These are phyloP conservation scores for Adrianichthys oophorus DNA, from an alignment of 2,797 vertebrate genomes.

Conservation along the genomic window DNA sequence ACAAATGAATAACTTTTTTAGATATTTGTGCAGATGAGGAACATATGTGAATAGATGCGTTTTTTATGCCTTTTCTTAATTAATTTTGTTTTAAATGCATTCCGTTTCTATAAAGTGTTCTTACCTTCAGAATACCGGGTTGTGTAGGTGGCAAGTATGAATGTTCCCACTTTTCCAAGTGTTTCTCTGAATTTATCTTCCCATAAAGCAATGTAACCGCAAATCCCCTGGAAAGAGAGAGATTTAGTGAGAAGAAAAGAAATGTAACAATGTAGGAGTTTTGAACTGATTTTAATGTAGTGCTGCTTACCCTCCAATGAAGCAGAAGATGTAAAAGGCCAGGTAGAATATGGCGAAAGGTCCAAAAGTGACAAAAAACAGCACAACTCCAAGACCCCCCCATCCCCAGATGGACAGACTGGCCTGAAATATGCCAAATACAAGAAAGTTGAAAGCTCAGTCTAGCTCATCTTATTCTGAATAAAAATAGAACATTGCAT, in stretches of 20 bases:
- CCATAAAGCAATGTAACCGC: slow-evolving; percentile 95
- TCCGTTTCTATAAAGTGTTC: neutral
- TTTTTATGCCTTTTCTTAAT: too few species aligned
- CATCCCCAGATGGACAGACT: slow-evolving; percentile 99
- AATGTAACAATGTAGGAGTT: neutral
- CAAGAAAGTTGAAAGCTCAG: neutral
- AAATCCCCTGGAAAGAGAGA: slow-evolving; percentile 85
- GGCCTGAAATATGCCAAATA: slow-evolving; percentile 81
- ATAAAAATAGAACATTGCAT: too few species aligned
- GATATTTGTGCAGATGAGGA: too few species aligned
- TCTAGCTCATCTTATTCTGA: neutral
- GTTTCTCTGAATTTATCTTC: slow-evolving; percentile 96
- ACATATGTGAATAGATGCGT: too few species aligned
- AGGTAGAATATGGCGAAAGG: slow-evolving; percentile 99
- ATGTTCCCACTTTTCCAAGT: slow-evolving; percentile 95
- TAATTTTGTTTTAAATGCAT: too few species aligned
- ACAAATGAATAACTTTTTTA: too few species aligned
- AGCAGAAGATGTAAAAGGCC: slow-evolving; percentile 98
- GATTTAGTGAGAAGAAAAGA: neutral
- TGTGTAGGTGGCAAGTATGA: slow-evolving; percentile 89
- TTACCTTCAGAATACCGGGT: slow-evolving; percentile 90
- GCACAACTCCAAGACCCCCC: slow-evolving; percentile 95
- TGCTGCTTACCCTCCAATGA: slow-evolving; percentile 93
- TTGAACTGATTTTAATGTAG: neutral
- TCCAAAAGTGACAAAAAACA: slow-evolving; percentile 98